Evolutionary conservation across 2,888 invertebrate genomes (phyloP).

Genomic region (Acleris literana): DNA sequence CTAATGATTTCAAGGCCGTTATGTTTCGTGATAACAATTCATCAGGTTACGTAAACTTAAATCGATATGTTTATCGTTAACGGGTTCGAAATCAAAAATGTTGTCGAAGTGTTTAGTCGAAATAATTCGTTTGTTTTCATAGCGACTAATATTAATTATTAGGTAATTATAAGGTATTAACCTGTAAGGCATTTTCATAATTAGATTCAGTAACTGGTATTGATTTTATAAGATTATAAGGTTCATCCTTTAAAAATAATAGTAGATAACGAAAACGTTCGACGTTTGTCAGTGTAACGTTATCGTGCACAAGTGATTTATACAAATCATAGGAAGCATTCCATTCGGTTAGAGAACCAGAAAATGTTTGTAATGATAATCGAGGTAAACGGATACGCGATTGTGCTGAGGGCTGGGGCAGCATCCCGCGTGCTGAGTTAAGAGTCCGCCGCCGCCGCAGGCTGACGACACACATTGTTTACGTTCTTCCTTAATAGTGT

Average conservation of each 20-base stretch:
- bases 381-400: neutral
- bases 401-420: too few relatives aligned
- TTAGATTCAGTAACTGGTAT: constrained; percentile 20
- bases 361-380: constrained; percentile 4
- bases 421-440: neutral
- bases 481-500: constrained; percentile 3
- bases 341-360: constrained; percentile 10
- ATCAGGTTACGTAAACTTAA: too few relatives aligned
- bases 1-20: too few relatives aligned
- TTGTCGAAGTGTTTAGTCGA: too few relatives aligned
- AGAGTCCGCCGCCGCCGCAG: too few relatives aligned
- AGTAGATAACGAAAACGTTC: constrained; percentile 15
- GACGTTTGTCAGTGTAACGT: constrained; percentile 1
- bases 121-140: constrained; percentile 13
- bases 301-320: constrained; percentile 8
- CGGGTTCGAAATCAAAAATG: too few relatives aligned
- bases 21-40: too few relatives aligned
- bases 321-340: constrained; percentile 10
- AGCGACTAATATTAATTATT: constrained; percentile 5
- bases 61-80: too few relatives aligned
- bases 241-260: constrained; percentile 14
- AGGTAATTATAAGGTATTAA: too few relatives aligned
- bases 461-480: neutral
- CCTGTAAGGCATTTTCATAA: constrained; percentile 9
- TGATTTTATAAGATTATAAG: constrained; percentile 24